Conservation (phyloP, 2,113 vertebrate species). For the Percina caprodes region DNA sequence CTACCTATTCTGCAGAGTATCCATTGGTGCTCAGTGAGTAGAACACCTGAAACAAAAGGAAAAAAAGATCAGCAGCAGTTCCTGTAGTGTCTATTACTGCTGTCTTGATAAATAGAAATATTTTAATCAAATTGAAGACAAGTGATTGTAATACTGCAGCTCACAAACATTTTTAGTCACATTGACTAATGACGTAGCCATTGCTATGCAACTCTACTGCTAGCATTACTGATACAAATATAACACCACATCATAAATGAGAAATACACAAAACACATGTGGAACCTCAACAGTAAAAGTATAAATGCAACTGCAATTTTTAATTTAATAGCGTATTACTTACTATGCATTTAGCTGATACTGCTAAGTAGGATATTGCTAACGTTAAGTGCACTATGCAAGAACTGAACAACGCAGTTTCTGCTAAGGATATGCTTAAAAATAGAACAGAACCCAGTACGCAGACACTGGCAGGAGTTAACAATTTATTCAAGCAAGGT, state of each 20-base stretch:
- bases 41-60: neutral
- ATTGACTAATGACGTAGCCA: neutral
- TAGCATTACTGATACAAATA: neutral
- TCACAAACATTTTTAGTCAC: neutral
- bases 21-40: neutral
- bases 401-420: no score
- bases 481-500: no score
- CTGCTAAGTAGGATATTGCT: neutral
- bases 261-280: neutral
- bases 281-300: neutral
- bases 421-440: no score
- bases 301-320: neutral
- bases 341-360: neutral
- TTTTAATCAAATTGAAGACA: neutral
- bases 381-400: neutral
- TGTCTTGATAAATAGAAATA: neutral
- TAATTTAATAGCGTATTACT: neutral
- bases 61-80: neutral
- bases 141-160: neutral
- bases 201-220: neutral
- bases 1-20: neutral
- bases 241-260: neutral
- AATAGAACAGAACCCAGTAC: no score
- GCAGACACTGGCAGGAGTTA: no score
- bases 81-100: neutral